These are phyloP conservation scores for Drosophila mulleri DNA, from an alignment of 2,888 invertebrate genomes.

Conservation along the genomic window DNA sequence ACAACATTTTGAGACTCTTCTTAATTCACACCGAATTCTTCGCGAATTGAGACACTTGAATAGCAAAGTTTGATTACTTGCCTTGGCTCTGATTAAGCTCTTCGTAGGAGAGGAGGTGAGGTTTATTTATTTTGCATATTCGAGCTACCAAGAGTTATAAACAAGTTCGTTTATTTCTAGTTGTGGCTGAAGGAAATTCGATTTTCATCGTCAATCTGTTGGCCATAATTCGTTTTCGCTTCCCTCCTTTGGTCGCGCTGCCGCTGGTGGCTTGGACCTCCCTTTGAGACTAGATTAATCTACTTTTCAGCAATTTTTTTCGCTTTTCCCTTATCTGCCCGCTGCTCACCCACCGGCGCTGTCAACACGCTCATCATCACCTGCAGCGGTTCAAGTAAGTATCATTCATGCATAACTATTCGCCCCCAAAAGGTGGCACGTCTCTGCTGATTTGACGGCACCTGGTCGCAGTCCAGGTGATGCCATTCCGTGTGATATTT, in stretches of 20 bases:
- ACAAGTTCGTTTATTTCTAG: slow-evolving; percentile 19
- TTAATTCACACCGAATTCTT: not conserved
- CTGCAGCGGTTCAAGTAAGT: slow-evolving; percentile 38
- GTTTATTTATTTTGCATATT: slow-evolving; percentile 5
- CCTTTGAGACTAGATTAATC: slow-evolving; percentile 54
- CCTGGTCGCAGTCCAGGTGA: slow-evolving; percentile 5
- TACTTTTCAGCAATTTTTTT: slow-evolving; percentile 45
- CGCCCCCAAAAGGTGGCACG: slow-evolving; percentile 34
- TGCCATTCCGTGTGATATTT: slow-evolving; percentile 34
- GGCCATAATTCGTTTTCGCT: slow-evolving; percentile 57
- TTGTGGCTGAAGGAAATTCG: slow-evolving; percentile 12
- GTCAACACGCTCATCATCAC: slow-evolving; percentile 45
- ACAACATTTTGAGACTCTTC: too few species aligned
- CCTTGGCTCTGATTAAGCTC: not conserved
- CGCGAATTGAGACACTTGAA: not conserved
- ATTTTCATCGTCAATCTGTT: slow-evolving; percentile 21
- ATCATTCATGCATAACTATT: slow-evolving; percentile 57
- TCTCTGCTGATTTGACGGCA: slow-evolving; percentile 24
- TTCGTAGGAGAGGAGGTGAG: not conserved
- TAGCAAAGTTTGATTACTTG: not conserved
- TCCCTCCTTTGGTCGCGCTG: slow-evolving; percentile 38
- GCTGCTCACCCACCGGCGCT: slow-evolving; percentile 11
- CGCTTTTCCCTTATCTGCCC: slow-evolving; percentile 26
- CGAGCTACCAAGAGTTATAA: not conserved
- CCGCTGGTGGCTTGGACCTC: slow-evolving; percentile 51